Evolutionary conservation across 2,888 invertebrate species (phyloP).

Genomic region (Pristionchus japonicus): DNA sequence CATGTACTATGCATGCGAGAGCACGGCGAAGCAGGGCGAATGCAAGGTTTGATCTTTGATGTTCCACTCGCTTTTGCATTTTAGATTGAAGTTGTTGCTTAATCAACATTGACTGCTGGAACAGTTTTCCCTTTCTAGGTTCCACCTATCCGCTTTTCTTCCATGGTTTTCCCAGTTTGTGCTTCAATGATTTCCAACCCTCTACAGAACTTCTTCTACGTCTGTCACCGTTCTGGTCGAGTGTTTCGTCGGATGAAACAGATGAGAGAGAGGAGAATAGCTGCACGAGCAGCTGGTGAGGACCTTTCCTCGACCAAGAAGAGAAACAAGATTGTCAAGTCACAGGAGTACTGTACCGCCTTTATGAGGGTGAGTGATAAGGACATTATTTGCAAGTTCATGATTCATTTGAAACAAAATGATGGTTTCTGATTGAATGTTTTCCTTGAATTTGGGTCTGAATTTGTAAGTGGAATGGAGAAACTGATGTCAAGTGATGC

Average conservation of each 20-base stretch:
- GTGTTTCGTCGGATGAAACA: neutral
- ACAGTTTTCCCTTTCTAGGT: no score
- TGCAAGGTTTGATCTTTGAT: neutral
- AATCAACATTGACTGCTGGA: no score
- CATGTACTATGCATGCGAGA: conserved; percentile 29
- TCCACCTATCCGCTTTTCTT: no score
- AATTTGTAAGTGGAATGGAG: no score
- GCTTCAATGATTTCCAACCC: no score
- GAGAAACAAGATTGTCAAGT: conserved; percentile 16
- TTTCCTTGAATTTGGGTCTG: no score
- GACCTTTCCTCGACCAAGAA: neutral
- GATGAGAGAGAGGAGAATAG: neutral
- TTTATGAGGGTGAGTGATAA: conserved; percentile 31
- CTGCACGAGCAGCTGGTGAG: neutral
- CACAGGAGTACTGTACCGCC: conserved; percentile 17
- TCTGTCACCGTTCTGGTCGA: conserved; percentile 32
- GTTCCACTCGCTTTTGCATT: neutral
- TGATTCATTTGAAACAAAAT: no score
- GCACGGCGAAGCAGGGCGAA: neutral
- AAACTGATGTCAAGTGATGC: no score
- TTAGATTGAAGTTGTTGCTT: neutral
- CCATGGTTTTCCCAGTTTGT: no score
- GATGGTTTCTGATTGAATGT: no score
- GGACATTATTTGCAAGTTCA: neutral
- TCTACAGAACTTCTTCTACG: neutral